Percentiles rank a stretch among this genome's conserved stretches.
phyloP scores from a whole-genome alignment of 2,888 invertebrate species.

The Fragum whitleyi region DNA sequence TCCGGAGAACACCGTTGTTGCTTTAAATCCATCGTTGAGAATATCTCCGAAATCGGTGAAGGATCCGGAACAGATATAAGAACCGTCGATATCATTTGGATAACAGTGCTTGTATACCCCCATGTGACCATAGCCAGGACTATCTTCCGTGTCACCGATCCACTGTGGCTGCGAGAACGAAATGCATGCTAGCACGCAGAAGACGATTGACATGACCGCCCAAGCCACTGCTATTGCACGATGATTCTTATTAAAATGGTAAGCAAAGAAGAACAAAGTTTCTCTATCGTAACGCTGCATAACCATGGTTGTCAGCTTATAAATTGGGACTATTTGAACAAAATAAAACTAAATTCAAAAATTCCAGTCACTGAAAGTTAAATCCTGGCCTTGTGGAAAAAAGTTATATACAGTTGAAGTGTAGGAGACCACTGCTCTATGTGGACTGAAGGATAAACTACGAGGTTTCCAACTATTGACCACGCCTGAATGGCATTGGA shows the following conservation, averaged over 20 bases:
- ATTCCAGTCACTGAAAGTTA: conserved; percentile 13
- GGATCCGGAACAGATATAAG: conserved; percentile 89
- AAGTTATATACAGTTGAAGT: not conserved
- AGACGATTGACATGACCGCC: conserved; percentile 98
- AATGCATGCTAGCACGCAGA: conserved; percentile 96
- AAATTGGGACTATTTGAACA: not conserved
- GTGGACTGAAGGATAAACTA: conserved; percentile 30
- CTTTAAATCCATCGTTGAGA: conserved; percentile 92
- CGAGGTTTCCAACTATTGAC: conserved; percentile 50
- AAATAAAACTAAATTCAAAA: not conserved
- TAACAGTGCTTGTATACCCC: conserved; percentile 95
- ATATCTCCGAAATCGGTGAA: conserved; percentile 90
- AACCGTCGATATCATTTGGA: conserved; percentile 44
- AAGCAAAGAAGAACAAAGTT: conserved; percentile 68
- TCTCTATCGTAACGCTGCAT: conserved; percentile 61
- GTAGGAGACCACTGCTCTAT: conserved; percentile 25
- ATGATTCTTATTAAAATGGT: conserved; percentile 84
- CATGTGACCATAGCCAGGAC: conserved; percentile 92
- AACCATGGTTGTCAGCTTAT: conserved; percentile 40
- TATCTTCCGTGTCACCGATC: conserved; percentile 83
- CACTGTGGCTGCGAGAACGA: conserved; percentile 94
- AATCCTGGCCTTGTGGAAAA: not conserved
- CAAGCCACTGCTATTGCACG: conserved; percentile 96
- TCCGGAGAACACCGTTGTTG: conserved; percentile 95
- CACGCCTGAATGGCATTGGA: conserved; percentile 53